Percentiles rank a stretch among this genome's conserved stretches.
Conservation (phyloP, 2,113 vertebrate genomes). For the Malurus cyaneus region DNA sequence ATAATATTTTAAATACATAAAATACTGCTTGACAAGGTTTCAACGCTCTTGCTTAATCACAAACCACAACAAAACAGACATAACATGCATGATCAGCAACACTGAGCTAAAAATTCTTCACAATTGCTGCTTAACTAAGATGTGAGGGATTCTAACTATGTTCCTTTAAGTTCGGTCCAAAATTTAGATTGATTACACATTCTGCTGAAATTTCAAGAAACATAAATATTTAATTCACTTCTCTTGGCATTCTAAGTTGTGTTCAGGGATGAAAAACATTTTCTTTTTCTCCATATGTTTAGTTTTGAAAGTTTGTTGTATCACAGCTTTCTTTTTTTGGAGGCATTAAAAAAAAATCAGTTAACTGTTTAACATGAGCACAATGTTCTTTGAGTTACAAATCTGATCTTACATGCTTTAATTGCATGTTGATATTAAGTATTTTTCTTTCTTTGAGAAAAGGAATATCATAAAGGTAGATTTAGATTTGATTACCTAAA, state of each 20-base stretch:
- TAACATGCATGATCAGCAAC: neutral
- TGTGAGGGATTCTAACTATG: neutral
- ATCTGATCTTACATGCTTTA: neutral
- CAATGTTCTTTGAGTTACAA: neutral
- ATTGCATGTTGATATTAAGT: neutral
- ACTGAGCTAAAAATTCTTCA: neutral
- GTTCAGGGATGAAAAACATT: neutral
- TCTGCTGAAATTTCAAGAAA: slow-evolving; percentile 3
- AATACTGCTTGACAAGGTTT: slow-evolving; percentile 39
- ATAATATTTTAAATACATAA: slow-evolving; percentile 51
- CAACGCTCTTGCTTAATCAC: neutral
- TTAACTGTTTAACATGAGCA: neutral
- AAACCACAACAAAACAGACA: neutral
- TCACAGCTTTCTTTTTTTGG: neutral
- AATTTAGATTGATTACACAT: slow-evolving; percentile 8
- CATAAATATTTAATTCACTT: neutral
- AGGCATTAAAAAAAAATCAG: neutral
- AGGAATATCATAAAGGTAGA: neutral
- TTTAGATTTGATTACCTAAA: neutral
- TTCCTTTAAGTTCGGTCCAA: neutral
- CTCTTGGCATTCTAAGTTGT: neutral
- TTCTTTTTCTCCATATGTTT: neutral
- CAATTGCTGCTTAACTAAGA: neutral
- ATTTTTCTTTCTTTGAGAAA: neutral
- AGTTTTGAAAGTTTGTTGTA: neutral